Evolutionary conservation across 2,888 invertebrate species (phyloP).

Genomic region (Punctoribates punctum): DNA sequence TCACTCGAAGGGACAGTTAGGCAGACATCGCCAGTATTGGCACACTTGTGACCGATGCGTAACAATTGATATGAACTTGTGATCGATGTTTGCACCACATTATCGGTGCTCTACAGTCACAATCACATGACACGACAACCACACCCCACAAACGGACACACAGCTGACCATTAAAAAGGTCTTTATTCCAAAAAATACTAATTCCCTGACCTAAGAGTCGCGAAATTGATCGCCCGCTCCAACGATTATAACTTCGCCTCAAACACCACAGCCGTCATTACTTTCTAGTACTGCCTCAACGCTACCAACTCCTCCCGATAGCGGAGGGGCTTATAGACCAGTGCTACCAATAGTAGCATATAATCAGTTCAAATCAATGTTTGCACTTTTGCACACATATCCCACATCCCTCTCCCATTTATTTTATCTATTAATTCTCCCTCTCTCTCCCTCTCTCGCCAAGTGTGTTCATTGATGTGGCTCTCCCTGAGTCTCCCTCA

Average conservation of each 20-base stretch:
- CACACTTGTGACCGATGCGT: constrained; percentile 5
- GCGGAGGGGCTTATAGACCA: not conserved
- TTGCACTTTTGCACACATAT: constrained; percentile 8
- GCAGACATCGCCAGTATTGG: not conserved
- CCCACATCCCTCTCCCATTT: not conserved
- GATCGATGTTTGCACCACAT: constrained; percentile 27
- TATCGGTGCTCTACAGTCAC: constrained; percentile 13
- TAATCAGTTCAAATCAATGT: constrained; percentile 27
- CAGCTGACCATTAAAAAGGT: constrained; percentile 16
- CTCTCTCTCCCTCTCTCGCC: not conserved
- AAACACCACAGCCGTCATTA: constrained; percentile 28
- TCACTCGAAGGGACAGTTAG: constrained; percentile 5
- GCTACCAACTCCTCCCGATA: constrained; percentile 6
- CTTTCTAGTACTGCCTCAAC: not conserved
- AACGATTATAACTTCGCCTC: constrained; percentile 27
- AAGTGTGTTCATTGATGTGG: not conserved
- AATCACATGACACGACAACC: constrained; percentile 10
- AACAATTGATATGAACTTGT: constrained; percentile 17
- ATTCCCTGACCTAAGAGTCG: constrained; percentile 31
- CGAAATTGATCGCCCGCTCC: constrained; percentile 30
- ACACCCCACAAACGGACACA: constrained; percentile 25
- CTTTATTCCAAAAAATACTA: not conserved
- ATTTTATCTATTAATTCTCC: not conserved
- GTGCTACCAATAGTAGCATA: constrained; percentile 1
- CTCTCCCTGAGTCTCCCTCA: not conserved